Conservation (phyloP, 2,113 vertebrate genomes). For the Takifugu bimaculatus region DNA sequence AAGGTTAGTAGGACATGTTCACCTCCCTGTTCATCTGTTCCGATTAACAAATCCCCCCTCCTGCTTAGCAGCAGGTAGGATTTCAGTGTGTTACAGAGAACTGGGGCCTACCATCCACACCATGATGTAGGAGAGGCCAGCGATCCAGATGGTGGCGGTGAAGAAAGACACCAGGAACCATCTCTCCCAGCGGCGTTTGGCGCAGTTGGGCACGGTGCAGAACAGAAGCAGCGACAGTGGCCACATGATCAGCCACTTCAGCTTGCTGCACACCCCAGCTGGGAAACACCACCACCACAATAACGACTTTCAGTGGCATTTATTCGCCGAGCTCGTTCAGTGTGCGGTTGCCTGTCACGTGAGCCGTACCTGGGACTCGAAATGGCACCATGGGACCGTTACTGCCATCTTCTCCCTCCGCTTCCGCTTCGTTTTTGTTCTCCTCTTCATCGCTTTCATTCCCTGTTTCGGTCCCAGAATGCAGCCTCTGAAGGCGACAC, state of each 20-base stretch:
- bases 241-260: constrained; percentile 89
- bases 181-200: constrained; percentile 85
- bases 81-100: no score
- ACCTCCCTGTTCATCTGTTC: not conserved
- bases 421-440: constrained; percentile 83
- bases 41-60: no score
- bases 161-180: constrained; percentile 94
- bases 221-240: constrained; percentile 86
- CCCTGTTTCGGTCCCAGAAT: constrained; percentile 78
- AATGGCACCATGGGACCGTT: constrained; percentile 86
- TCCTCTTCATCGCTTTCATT: constrained; percentile 85
- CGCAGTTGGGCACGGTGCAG: constrained; percentile 91
- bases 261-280: constrained; percentile 81
- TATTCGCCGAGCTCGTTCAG: no score
- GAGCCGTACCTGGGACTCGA: constrained; percentile 76
- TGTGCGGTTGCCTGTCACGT: no score
- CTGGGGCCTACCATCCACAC: constrained; percentile 91
- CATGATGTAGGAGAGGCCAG: constrained; percentile 92
- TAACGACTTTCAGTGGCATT: not conserved
- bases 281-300: not conserved
- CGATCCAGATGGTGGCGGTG: constrained; percentile 90
- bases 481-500: constrained; percentile 72
- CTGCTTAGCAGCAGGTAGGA: no score
- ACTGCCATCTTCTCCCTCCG: constrained; percentile 70
- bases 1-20: not conserved